Evolutionary conservation across 2,113 vertebrate genomes (phyloP), one percentile per base, ranked within the genome.

Genomic region (Gavia stellata): DNA sequence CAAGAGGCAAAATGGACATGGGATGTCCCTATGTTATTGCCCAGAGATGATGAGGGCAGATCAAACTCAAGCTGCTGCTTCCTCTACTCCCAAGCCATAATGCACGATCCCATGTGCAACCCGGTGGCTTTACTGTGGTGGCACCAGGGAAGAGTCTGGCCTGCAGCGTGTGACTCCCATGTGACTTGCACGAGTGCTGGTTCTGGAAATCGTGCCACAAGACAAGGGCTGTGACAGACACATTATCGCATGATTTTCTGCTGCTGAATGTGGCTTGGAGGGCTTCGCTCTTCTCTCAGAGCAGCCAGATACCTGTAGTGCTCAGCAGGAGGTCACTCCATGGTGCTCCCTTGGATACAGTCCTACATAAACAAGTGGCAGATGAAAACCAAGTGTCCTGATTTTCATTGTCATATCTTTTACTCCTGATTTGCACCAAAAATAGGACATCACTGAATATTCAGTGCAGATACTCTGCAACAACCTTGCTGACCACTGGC

Each of bases 111-210:
- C 58, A 26, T 2, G 1, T 16, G 8, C 28, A 33, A 12, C 42
- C 45, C 0, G 2, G 3, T 24, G 75, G 21, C 49, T 28, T 24
- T 50, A 12, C 7, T 18, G 12, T 42, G 66, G 45, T 59, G 84
- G 61, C 80, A 50, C 36, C 50, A 25, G 20, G 26, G n/a, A 42
- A 66, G 56, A 19, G 19, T 8, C 26, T 38, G 58, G 34, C 45
- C 42, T 50, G 23, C 31, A 17, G 26, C 0, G 0, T 11, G 31
- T 1, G 3, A 49, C 9, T n/a, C 24, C 31, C 5, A 0, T 7
- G 36, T 61, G 6, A 24, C 14, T 17, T 21, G 17, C 4, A 18
- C 3, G 3, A 2, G 34, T 40, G 29, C 21, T 68, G 33, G 24
- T 25, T 50, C 77, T 82, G 55, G n/a, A 19, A 17, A 53, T 34